Conservation (phyloP, 30 jellyfish, hydroid and myxozoan species). For the Sanderia malayensis region DNA sequence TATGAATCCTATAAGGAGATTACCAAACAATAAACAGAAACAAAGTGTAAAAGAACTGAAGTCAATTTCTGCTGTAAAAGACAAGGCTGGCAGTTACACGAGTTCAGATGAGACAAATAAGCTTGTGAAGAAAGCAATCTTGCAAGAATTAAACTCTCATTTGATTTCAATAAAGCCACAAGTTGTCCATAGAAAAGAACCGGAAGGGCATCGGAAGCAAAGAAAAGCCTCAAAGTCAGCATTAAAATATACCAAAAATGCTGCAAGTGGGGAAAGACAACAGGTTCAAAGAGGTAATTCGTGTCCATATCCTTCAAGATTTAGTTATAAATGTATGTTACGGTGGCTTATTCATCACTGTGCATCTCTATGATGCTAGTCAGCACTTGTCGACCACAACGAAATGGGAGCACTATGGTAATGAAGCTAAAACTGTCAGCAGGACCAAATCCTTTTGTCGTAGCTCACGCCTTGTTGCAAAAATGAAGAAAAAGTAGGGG, state of each 20-base stretch:
- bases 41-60: slow-evolving; percentile 17
- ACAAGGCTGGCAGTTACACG: slow-evolving; percentile 19
- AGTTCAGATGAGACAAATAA: slow-evolving; percentile 32
- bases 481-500: too few relatives aligned
- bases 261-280: too few relatives aligned
- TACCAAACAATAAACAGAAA: background rate
- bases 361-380: too few relatives aligned
- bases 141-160: slow-evolving; percentile 42
- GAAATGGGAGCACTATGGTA: too few relatives aligned
- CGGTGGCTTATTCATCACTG: too few relatives aligned
- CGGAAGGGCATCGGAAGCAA: background rate
- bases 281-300: too few relatives aligned
- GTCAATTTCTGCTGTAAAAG: slow-evolving; percentile 36
- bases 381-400: too few relatives aligned
- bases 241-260: background rate
- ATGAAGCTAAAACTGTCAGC: too few relatives aligned
- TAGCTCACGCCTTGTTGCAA: too few relatives aligned
- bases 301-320: too few relatives aligned
- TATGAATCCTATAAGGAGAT: background rate
- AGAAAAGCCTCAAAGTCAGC: background rate
- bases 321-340: too few relatives aligned
- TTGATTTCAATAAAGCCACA: slow-evolving; percentile 47
- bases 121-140: slow-evolving; percentile 32
- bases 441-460: too few relatives aligned
- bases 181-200: slow-evolving; percentile 9